Evolutionary conservation across 2,888 invertebrate genomes (phyloP).

Genomic region (Fissipunctia ypsillon): DNA sequence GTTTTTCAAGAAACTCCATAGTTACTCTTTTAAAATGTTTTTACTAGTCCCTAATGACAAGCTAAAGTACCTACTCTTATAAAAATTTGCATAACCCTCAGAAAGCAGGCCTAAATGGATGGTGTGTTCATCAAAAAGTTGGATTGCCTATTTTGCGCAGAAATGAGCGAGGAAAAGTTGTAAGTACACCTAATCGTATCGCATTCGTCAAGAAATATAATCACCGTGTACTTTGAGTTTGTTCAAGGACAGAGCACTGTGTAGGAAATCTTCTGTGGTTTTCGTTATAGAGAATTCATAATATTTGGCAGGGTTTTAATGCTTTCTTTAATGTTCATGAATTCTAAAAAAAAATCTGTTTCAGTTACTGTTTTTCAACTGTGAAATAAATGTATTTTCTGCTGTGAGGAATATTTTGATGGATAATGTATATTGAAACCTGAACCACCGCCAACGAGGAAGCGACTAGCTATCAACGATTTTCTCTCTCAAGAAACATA

Average conservation of each 20-base stretch:
- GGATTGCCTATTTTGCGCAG: conserved; percentile 75
- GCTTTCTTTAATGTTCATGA: neutral
- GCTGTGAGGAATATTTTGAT: neutral
- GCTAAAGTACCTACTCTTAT: conserved; percentile 9
- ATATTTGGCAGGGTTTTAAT: neutral
- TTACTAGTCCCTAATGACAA: conserved; percentile 6
- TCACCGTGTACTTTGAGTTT: conserved; percentile 55
- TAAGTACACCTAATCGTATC: conserved; percentile 66
- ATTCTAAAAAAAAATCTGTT: neutral
- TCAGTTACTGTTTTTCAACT: no score
- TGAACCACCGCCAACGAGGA: no score
- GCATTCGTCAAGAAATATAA: conserved; percentile 68
- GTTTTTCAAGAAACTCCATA: neutral
- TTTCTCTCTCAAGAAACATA: no score
- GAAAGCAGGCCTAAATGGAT: conserved; percentile 52
- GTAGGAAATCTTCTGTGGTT: conserved; percentile 7
- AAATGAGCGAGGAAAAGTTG: conserved; percentile 65
- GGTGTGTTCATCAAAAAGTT: conserved; percentile 75
- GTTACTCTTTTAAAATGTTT: neutral
- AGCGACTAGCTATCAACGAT: no score
- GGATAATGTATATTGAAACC: no score
- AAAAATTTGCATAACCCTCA: conserved; percentile 23
- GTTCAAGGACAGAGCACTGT: conserved; percentile 17
- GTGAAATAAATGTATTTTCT: no score
- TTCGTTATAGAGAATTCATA: neutral